Evolutionary conservation across 2,888 invertebrate species (phyloP).

Genomic region (Theristus sp.): DNA sequence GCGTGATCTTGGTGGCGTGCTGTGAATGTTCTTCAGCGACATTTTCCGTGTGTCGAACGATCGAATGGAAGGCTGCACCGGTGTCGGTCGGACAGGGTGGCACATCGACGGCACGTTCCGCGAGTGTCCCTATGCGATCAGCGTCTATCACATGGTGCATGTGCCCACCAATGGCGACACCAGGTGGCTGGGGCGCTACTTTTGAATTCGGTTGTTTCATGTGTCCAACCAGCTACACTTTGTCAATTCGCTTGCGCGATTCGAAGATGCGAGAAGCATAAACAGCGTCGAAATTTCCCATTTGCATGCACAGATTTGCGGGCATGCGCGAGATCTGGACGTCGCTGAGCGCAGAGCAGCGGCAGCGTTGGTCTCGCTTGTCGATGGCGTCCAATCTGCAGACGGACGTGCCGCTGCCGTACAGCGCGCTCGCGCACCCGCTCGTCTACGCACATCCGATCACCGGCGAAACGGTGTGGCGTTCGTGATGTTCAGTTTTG

Average conservation of each 20-base stretch:
- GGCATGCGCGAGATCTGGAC: background rate
- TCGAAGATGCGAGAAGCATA: background rate
- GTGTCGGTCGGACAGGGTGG: background rate
- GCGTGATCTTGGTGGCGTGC: background rate
- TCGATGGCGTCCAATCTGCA: background rate
- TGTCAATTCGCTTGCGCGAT: background rate
- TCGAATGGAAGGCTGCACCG: background rate
- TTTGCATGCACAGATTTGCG: background rate
- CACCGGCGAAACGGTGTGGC: background rate
- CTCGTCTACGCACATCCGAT: background rate
- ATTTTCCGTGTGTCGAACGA: constrained; percentile 1
- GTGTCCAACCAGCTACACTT: background rate
- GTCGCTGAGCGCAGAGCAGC: background rate
- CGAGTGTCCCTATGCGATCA: background rate
- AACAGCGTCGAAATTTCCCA: background rate
- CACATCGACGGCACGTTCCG: background rate
- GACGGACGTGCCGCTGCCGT: no score
- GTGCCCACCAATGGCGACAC: background rate
- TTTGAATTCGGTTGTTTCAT: background rate
- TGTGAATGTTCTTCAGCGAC: no score
- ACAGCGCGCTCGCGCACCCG: no score
- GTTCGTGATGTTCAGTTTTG: background rate
- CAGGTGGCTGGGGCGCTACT: background rate
- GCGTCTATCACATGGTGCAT: background rate
- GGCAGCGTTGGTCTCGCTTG: background rate